These are phyloP conservation scores for Bufotes viridis DNA, from an alignment of 2,797 vertebrate species.

Conservation along the genomic window DNA sequence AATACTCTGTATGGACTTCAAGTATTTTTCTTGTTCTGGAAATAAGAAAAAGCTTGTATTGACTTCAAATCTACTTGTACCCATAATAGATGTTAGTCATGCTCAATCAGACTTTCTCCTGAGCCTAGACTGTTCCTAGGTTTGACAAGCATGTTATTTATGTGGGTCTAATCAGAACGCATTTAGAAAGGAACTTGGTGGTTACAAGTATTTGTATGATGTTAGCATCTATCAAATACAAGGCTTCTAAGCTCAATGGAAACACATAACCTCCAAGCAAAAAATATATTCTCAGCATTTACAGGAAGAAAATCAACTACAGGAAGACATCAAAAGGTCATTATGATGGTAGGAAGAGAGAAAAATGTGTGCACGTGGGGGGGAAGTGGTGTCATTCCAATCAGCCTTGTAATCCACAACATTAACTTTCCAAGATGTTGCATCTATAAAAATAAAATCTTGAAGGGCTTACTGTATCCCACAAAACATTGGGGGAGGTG, in stretches of 20 bases:
- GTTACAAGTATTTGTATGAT: neutral
- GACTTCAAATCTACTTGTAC: neutral
- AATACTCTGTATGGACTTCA: neutral
- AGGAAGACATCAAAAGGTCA: neutral
- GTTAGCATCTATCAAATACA: neutral
- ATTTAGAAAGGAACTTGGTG: neutral
- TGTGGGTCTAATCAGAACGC: neutral
- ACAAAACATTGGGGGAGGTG: too few relatives aligned
- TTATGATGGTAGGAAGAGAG: neutral
- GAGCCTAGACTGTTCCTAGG: neutral
- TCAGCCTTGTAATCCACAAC: too few relatives aligned
- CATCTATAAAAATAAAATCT: too few relatives aligned
- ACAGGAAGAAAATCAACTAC: neutral
- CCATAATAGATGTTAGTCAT: conserved; percentile 1
- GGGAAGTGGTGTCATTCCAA: too few relatives aligned
- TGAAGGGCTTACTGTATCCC: too few relatives aligned
- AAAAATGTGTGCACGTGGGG: neutral
- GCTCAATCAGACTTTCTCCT: neutral
- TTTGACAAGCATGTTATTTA: neutral
- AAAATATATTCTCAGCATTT: neutral
- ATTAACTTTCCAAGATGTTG: too few relatives aligned
- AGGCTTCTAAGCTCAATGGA: neutral
- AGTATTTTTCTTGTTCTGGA: neutral
- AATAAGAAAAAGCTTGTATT: neutral
- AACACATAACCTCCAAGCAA: neutral